Base-by-base conservation (phyloP, 2,797 vertebrate genomes). In the Philypnodon macrostomus region DNA sequence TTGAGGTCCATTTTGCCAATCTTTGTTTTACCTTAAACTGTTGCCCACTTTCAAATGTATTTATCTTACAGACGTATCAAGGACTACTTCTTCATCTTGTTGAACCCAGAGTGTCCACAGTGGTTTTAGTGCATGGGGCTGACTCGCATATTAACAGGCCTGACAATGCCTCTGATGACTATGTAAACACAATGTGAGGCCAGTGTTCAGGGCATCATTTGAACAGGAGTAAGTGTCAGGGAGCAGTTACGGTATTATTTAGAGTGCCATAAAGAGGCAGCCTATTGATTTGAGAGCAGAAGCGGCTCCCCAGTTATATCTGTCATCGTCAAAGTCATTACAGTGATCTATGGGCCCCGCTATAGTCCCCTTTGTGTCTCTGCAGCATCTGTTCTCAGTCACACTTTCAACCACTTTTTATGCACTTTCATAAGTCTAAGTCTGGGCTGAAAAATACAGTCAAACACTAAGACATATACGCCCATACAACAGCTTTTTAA, bases 201-300 rank as follows among this genome's bases (percentile, higher is more conserved):
- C 67, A 69, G 55, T 48, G n/a, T n/a, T n/a, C n/a, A n/a, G n/a
- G n/a, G n/a, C n/a, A n/a, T n/a, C n/a, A n/a, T n/a, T n/a, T n/a
- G n/a, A n/a, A n/a, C n/a, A n/a, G n/a, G 51, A 80, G 79, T 81
- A 83, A 85, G 86, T 82, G 85, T 88, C 86, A 80, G 75, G 73
- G 65, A 61, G 79, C 78, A 79, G 80, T 86, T 87, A 85, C 77
- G 83, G 74, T 67, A 70, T 88, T 87, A 87, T 88, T 90, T 88
- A 88, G 76, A 79, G 84, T 21, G 40, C 77, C 73, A 80, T 88
- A 85, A 88, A 88, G 77, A 79, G 58, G 63, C 69, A 57, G 73
- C 63, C 82, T 85, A 89, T 91, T 87, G 87, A 90, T 89, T 84
- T 78, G 79, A 86, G 76, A 86, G 79, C 77, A 83, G 72, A 85